Conservation (phyloP, 2,113 vertebrate genomes). For the Heliornis fulica region DNA sequence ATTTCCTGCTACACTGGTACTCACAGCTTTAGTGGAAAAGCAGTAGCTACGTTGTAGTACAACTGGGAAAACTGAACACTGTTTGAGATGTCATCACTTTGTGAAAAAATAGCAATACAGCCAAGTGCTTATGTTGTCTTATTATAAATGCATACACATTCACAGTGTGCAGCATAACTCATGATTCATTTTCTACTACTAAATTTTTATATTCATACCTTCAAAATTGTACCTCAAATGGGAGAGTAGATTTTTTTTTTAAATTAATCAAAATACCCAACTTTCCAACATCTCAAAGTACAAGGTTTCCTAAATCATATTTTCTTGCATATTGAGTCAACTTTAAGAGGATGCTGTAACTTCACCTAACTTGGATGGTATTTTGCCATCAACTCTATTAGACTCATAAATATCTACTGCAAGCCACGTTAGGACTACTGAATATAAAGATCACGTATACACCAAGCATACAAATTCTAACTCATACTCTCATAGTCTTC, state of each 20-base stretch:
- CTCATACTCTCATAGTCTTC: too few species aligned
- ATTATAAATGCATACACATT: background rate
- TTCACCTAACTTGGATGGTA: background rate
- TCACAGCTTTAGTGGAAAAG: background rate
- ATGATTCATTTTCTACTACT: background rate
- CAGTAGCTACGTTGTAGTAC: background rate
- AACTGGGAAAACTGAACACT: background rate
- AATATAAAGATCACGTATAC: background rate
- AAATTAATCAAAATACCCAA: background rate
- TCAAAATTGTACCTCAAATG: background rate
- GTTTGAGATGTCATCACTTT: background rate
- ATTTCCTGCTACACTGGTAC: background rate
- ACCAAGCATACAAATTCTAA: background rate
- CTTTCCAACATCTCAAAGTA: background rate
- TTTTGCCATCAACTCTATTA: background rate
- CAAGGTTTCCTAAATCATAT: background rate
- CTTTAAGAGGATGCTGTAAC: background rate
- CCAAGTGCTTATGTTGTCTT: background rate
- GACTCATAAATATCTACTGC: background rate
- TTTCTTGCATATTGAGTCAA: background rate
- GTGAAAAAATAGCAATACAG: background rate
- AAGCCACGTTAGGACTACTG: background rate
- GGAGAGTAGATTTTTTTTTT: background rate
- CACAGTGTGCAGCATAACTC: too few species aligned
- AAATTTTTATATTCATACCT: background rate